Conservation (phyloP, 1,140 invertebrate species). For the Drosophila serrata region DNA sequence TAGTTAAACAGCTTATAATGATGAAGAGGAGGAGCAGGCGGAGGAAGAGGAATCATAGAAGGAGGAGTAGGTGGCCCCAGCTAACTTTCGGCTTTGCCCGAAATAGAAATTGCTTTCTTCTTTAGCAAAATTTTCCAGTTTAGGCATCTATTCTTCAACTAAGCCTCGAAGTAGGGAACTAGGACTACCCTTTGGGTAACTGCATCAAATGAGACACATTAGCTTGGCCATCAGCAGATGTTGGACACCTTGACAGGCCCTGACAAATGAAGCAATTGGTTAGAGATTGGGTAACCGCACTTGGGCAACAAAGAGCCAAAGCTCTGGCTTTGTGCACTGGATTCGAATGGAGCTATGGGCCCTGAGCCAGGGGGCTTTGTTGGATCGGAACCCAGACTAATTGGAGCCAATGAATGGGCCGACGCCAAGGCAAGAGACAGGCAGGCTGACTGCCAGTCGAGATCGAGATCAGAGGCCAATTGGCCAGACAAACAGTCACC, state of each 20-base stretch:
- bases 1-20: slow-evolving; percentile 78
- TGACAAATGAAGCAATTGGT: slow-evolving; percentile 80
- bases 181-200: slow-evolving; percentile 14
- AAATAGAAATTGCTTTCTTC: slow-evolving; percentile 65
- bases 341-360: slow-evolving; percentile 28
- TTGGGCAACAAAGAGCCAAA: slow-evolving; percentile 40
- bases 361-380: slow-evolving; percentile 39
- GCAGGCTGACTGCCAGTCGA: not conserved
- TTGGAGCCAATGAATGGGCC: slow-evolving; percentile 57
- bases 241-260: slow-evolving; percentile 62
- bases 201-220: slow-evolving; percentile 23
- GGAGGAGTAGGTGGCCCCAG: slow-evolving; percentile 22
- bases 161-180: not conserved
- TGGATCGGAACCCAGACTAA: slow-evolving; percentile 30
- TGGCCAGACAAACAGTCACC: slow-evolving; percentile 40
- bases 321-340: slow-evolving; percentile 24
- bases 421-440: slow-evolving; percentile 14
- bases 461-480: slow-evolving; percentile 54
- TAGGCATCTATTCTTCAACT: slow-evolving; percentile 11
- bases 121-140: slow-evolving; percentile 21
- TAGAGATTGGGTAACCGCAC: slow-evolving; percentile 70
- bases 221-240: slow-evolving; percentile 55
- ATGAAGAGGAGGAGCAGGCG: not conserved
- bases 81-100: slow-evolving; percentile 47
- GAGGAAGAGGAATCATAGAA: not conserved